Conservation (phyloP, 2,113 vertebrate genomes). For the Burhinus oedicnemus region DNA sequence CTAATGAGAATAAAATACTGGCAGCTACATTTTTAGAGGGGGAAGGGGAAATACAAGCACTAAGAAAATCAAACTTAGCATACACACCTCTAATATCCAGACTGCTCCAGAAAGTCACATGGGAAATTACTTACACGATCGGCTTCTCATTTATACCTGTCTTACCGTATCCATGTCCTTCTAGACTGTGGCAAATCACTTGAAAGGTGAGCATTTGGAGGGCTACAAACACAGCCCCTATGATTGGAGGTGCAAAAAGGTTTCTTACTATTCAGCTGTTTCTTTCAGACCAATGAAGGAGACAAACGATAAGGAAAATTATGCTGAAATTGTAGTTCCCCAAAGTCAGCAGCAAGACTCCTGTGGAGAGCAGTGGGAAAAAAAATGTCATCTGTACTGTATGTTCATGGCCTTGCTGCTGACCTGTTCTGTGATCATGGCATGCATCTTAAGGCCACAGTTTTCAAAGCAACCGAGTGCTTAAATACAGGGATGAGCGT, state of each 20-base stretch:
- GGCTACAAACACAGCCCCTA: background rate
- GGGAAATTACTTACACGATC: background rate
- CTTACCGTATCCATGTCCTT: background rate
- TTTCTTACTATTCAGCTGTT: slow-evolving; percentile 10
- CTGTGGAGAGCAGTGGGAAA: background rate
- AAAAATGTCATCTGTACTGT: background rate
- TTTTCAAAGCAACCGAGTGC: background rate
- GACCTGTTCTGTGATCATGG: background rate
- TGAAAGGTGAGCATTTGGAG: background rate
- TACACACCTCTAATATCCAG: background rate
- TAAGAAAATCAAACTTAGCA: background rate
- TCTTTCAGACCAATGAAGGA: slow-evolving; percentile 7
- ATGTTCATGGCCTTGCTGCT: background rate
- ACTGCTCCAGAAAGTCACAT: background rate
- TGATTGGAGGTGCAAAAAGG: background rate
- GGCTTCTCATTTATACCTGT: background rate
- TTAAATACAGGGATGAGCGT: background rate
- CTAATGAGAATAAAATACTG: slow-evolving; percentile 14
- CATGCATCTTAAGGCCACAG: background rate
- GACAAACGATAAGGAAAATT: slow-evolving; percentile 3
- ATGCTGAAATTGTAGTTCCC: background rate
- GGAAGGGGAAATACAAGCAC: background rate
- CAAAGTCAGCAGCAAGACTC: slow-evolving; percentile 7
- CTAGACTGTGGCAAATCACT: background rate
- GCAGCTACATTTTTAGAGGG: background rate